Evolutionary conservation across 2,888 invertebrate genomes (phyloP).

Genomic region (Tachina lurida): DNA sequence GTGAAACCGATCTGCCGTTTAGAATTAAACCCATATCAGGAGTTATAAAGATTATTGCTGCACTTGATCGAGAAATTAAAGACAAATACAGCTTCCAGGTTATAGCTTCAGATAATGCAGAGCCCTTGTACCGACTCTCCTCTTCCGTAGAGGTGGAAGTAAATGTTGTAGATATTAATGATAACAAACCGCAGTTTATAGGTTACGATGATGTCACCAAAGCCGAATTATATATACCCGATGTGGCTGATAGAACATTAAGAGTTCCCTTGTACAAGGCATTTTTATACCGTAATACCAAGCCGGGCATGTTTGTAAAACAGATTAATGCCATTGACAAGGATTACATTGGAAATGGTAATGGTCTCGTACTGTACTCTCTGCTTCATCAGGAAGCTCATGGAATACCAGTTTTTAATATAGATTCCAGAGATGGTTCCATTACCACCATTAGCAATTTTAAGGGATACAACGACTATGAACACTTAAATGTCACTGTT

Average conservation of each 20-base stretch:
- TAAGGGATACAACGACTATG: constrained; percentile 81
- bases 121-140: constrained; percentile 84
- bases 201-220: constrained; percentile 86
- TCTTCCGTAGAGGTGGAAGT: constrained; percentile 91
- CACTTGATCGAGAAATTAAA: constrained; percentile 89
- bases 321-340: constrained; percentile 92
- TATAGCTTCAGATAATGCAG: constrained; percentile 89
- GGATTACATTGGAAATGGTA: constrained; percentile 93
- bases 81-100: constrained; percentile 89
- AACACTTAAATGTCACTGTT: constrained; percentile 89
- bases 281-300: constrained; percentile 89
- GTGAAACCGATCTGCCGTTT: constrained; percentile 86
- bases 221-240: constrained; percentile 76
- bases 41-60: constrained; percentile 88
- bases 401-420: constrained; percentile 86
- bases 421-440: constrained; percentile 93
- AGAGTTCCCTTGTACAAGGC: constrained; percentile 90
- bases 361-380: constrained; percentile 91
- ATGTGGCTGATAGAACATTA: constrained; percentile 76
- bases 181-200: constrained; percentile 91
- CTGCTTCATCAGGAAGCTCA: constrained; percentile 86
- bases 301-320: constrained; percentile 89
- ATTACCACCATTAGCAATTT: constrained; percentile 88
- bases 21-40: constrained; percentile 88
- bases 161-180: constrained; percentile 92